Base-by-base conservation (phyloP, 92 coral and sea anemone species). In the Heteractis magnifica region DNA sequence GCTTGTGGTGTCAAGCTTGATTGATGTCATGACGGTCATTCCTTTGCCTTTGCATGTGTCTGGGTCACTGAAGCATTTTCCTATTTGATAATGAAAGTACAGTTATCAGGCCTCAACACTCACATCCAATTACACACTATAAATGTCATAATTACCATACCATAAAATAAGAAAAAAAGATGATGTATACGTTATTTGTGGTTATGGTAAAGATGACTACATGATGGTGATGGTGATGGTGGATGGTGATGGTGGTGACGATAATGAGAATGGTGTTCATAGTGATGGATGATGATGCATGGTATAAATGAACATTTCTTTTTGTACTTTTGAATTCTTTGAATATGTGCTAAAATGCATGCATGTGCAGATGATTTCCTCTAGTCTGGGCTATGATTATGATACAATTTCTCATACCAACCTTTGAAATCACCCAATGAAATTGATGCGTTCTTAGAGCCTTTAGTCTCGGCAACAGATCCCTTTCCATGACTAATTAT, bases 31-130 rank as follows among this genome's bases (percentile, higher is more conserved):
- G 0, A 93, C 87, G 3, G 98, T 91, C 87, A 93, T 73, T 19
- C 98, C 98, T 16, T 83, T 85, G 81, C 86, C 91, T 51, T 88
- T 78, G 79, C 98, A 93, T 49, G 79, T 90, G 18, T 82, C 90
- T 6, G 98, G 98, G 77, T 93, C 98, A 73, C 98, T 93, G 82
- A 89, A 93, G 88, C 98, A 93, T 64, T 91, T 87, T 51, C 98
- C 94, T 91, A 78, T 2, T 41, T 49, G 53, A 52, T n/a, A 20
- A 20, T 34, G 44, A 34, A 34, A 34, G 44, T 0, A 34, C 44
- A 34, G 15, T 76, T 55, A 19, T 18, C 52, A 21, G 44, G 44
- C 44, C 44, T 34, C 44, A 34, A 34, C 44, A 34, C 44, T 34
- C 44, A 34, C 44, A 34, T 2, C 26, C 26, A 26, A 26, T 34